These are phyloP conservation scores for Equus przewalskii DNA, from an alignment of 2,113 vertebrate species.

Conservation along the genomic window DNA sequence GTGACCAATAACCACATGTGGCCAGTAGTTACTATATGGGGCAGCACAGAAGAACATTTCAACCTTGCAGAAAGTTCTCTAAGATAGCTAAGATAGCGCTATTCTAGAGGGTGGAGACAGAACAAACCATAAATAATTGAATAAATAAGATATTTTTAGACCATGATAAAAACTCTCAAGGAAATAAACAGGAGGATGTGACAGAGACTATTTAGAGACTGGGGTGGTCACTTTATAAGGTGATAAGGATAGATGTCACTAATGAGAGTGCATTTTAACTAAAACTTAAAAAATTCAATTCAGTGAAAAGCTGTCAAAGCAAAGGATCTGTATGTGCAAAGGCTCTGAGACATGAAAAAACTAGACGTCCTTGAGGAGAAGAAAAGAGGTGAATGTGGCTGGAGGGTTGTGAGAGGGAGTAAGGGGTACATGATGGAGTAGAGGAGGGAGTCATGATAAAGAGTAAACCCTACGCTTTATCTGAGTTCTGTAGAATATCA, in stretches of 20 bases:
- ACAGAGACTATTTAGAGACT: neutral
- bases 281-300: neutral
- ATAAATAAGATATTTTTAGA: neutral
- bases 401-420: neutral
- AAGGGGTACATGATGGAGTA: fast-evolving
- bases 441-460: fast-evolving
- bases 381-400: neutral
- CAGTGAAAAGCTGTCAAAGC: constrained; percentile 5
- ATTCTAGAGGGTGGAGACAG: neutral
- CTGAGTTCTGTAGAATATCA: neutral
- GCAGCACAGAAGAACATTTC: neutral
- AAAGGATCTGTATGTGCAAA: neutral
- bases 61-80: neutral
- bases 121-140: neutral
- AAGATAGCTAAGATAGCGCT: too few species aligned
- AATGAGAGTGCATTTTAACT: neutral
- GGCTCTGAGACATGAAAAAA: neutral
- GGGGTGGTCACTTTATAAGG: neutral
- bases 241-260: neutral
- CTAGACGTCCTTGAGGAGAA: neutral
- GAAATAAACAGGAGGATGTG: neutral
- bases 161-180: neutral
- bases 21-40: neutral
- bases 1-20: neutral
- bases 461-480: too few species aligned